Conservation (phyloP, 2,797 vertebrate species). For the Sciurus carolinensis region DNA sequence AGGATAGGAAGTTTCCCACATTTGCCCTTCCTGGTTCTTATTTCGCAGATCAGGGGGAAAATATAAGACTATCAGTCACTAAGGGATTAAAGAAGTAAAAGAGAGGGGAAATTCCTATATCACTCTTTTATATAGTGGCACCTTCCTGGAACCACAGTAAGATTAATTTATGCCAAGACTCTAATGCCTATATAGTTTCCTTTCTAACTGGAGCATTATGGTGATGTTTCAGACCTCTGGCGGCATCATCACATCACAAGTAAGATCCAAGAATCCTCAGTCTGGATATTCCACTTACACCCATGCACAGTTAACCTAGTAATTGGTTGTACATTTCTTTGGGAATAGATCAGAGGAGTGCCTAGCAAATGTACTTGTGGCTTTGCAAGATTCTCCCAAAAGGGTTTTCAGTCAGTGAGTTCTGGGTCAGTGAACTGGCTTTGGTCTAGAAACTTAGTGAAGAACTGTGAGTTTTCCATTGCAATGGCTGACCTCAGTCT, state of each 20-base stretch:
- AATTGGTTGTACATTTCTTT: not conserved
- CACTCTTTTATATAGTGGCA: not conserved
- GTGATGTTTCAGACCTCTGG: not conserved
- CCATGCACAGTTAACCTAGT: not conserved
- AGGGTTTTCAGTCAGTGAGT: not conserved
- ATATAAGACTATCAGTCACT: not conserved
- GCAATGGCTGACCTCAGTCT: not conserved
- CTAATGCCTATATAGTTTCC: not conserved
- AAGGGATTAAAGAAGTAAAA: not conserved
- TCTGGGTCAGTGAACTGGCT: conserved; percentile 15
- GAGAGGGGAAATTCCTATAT: not conserved
- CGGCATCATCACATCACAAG: not conserved
- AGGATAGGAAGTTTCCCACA: not conserved
- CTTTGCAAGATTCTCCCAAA: not conserved
- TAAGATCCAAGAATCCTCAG: not conserved
- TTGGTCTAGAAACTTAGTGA: conserved; percentile 7
- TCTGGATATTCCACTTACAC: not conserved
- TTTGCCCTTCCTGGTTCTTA: not conserved
- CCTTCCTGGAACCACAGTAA: not conserved
- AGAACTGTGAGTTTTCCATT: conserved; percentile 43
- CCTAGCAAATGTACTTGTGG: not conserved
- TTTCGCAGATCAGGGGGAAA: not conserved
- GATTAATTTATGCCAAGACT: not conserved
- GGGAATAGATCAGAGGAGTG: conserved; percentile 8
- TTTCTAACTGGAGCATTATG: not conserved